Evolutionary conservation across 1,140 invertebrate species (phyloP).

Genomic region (Trichonephila inaurata): DNA sequence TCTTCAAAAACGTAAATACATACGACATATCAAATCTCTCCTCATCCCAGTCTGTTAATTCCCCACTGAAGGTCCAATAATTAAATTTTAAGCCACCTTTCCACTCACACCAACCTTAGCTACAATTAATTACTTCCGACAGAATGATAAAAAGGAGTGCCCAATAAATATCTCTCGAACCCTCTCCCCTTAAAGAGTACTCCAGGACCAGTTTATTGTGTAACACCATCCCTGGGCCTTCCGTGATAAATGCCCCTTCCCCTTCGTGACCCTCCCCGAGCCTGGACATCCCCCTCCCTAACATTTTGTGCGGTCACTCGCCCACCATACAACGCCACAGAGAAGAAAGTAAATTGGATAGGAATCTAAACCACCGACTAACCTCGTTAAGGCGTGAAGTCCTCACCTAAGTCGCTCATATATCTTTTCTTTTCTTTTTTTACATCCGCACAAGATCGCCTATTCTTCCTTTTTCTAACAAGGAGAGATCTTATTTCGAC

Average conservation of each 20-base stretch:
- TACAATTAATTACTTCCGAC: neutral
- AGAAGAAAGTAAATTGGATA: slow-evolving; percentile 73
- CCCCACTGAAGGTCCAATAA: neutral
- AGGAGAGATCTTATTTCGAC: slow-evolving; percentile 62
- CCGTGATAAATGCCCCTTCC: slow-evolving; percentile 65
- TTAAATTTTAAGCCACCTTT: neutral
- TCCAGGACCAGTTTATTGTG: slow-evolving; percentile 66
- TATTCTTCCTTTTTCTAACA: slow-evolving; percentile 73
- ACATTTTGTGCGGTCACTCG: slow-evolving; percentile 74
- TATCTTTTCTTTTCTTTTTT: slow-evolving; percentile 63
- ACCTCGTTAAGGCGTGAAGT: slow-evolving; percentile 75
- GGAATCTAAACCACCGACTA: slow-evolving; percentile 75
- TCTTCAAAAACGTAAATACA: no score
- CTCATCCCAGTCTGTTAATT: no score
- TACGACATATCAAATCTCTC: no score
- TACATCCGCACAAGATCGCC: neutral
- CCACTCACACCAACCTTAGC: neutral
- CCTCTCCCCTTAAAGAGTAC: slow-evolving; percentile 33
- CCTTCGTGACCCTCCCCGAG: neutral
- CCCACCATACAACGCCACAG: slow-evolving; percentile 61
- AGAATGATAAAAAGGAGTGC: neutral
- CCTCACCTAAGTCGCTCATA: slow-evolving; percentile 70
- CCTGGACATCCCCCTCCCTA: slow-evolving; percentile 17
- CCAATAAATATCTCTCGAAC: slow-evolving; percentile 3
- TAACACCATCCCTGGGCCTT: slow-evolving; percentile 59